Conservation (phyloP, 2,888 invertebrate species). For the Rosalia funebris region DNA sequence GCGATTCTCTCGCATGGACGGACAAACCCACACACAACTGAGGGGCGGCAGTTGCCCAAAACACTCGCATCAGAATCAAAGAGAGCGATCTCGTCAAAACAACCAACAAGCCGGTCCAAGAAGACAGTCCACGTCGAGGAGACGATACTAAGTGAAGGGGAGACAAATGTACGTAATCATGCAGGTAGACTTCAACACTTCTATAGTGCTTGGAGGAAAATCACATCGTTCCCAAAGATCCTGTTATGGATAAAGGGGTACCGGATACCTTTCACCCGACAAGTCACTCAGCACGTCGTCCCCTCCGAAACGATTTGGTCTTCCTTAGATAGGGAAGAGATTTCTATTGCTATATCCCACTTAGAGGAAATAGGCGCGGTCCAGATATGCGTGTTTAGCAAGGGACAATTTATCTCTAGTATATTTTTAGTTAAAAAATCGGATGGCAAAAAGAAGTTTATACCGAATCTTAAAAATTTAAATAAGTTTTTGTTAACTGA, state of each 20-base stretch:
- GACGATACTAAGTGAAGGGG: neutral
- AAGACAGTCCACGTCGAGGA: neutral
- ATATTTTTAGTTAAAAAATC: no score
- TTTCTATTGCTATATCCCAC: conserved; percentile 5
- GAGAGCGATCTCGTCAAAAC: conserved; percentile 3
- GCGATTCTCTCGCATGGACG: neutral
- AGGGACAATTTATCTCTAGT: no score
- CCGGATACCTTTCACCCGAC: conserved; percentile 5
- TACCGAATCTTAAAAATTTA: no score
- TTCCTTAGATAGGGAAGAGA: conserved; percentile 4
- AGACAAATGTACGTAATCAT: neutral
- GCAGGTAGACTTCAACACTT: neutral
- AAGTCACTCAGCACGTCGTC: neutral
- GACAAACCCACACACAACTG: neutral
- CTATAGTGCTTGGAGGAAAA: neutral
- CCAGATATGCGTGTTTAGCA: no score
- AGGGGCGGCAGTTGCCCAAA: neutral
- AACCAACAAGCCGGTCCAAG: neutral
- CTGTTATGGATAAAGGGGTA: conserved; percentile 5
- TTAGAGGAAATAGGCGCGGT: conserved; percentile 1
- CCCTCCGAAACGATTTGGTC: neutral
- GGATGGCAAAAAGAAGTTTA: no score
- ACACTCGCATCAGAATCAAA: conserved; percentile 1
- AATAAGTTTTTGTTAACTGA: no score
- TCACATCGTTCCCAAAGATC: neutral